These are phyloP conservation scores for Parambassis ranga DNA, from an alignment of 2,797 vertebrate species.

Conservation along the genomic window DNA sequence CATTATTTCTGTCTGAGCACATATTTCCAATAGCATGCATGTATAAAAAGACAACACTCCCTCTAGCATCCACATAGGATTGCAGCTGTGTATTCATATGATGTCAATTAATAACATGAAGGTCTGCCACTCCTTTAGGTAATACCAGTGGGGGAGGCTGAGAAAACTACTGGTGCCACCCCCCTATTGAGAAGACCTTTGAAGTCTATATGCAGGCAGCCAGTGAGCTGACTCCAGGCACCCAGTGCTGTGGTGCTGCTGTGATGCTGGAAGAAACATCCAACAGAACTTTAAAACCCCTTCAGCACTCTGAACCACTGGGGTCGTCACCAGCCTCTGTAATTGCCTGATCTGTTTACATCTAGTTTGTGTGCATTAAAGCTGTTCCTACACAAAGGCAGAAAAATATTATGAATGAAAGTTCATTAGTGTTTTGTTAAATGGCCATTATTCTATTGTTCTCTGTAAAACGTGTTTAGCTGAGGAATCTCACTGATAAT, in stretches of 20 bases:
- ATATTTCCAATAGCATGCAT: too few species aligned
- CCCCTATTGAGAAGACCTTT: conserved; percentile 47
- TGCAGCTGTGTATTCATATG: background rate
- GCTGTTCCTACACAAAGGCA: background rate
- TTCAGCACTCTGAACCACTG: background rate
- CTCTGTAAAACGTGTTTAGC: too few species aligned
- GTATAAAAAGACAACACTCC: background rate
- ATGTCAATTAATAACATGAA: conserved; percentile 4
- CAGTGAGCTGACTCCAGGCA: conserved; percentile 8
- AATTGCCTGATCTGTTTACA: background rate
- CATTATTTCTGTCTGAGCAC: too few species aligned
- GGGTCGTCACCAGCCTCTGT: background rate
- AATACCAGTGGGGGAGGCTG: conserved; percentile 1
- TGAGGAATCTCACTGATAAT: too few species aligned
- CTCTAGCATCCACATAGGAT: background rate
- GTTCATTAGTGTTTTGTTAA: too few species aligned
- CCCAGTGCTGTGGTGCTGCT: background rate
- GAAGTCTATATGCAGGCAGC: conserved; percentile 43
- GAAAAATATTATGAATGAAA: too few species aligned
- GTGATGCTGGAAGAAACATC: conserved; percentile 21
- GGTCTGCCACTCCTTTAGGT: conserved; percentile 3
- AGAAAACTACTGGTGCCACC: conserved; percentile 1
- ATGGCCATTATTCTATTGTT: too few species aligned
- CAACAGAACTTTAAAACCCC: conserved; percentile 11
- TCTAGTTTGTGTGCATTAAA: background rate